phyloP scores from a whole-genome alignment of 2,113 vertebrate genomes.

The Mastomys natalensis region DNA sequence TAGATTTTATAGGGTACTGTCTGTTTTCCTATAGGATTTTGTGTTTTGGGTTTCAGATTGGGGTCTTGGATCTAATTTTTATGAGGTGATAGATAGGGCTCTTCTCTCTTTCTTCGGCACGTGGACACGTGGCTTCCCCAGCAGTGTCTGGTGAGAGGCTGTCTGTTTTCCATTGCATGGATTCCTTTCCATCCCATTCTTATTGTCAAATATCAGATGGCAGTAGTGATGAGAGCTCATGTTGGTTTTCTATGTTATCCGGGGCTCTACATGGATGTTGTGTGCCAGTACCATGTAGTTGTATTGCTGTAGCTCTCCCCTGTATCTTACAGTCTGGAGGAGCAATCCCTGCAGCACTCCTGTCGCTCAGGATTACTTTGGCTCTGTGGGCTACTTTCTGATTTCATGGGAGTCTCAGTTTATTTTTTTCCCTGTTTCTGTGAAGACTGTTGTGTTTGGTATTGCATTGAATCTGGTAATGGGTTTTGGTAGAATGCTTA shows the following conservation, averaged over 20 bases:
- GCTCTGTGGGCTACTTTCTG: neutral
- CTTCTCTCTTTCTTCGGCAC: neutral
- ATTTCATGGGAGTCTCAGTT: neutral
- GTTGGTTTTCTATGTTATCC: neutral
- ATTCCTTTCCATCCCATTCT: neutral
- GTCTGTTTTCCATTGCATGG: neutral
- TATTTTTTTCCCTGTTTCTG: neutral
- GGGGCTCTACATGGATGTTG: neutral
- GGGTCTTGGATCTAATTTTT: neutral
- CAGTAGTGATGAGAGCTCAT: neutral
- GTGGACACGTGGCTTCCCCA: neutral
- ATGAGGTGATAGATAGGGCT: neutral
- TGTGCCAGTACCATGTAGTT: neutral
- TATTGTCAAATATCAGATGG: neutral
- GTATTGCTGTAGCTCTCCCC: neutral
- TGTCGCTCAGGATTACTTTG: neutral
- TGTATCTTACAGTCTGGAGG: neutral
- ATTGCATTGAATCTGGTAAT: neutral
- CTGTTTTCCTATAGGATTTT: neutral
- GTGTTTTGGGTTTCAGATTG: neutral
- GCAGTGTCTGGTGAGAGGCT: neutral
- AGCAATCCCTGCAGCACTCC: neutral
- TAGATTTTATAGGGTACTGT: neutral
- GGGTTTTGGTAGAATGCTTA: neutral
- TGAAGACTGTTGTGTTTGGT: neutral